Evolutionary conservation across 2,797 vertebrate genomes (phyloP), one percentile per base, ranked within the genome.

Genomic region (Muscicapa comitata): DNA sequence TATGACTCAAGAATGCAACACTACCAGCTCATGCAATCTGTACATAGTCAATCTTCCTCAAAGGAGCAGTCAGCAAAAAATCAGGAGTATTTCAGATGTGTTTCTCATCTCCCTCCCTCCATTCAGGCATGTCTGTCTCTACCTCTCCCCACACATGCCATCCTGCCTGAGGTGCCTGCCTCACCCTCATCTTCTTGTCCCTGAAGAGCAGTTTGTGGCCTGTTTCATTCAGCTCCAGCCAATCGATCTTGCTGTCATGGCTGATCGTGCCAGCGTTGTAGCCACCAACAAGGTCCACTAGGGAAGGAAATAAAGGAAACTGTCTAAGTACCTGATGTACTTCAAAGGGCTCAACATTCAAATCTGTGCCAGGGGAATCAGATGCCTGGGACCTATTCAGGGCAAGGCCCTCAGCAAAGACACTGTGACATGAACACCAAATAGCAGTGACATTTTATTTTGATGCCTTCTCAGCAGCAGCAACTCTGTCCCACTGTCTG

Each of bases 161-260:
- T 29, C 50, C 28, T 61, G 20, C 43, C 62, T 15, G 4, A 54
- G 37, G 16, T 33, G 66, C 26, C 73, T 3, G 5, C 74, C 98
- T 99, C 96, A 99, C 99, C 98, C 98, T 98, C 96, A 99, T 98
- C 96, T 99, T 99, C 98, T 98, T 99, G 97, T 99, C 99, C 90
- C 99, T 98, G 98, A 99, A 99, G 94, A 99, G 99, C 92, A 99
- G 98, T 89, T 99, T 99, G 94, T 96, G 98, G 29, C 99, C 99
- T 4, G 99, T 99, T 91, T 99, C 99, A 33, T 99, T 99, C 95
- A 99, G 98, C 97, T 99, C 99, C 97, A 99, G 98, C 99, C 99
- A 99, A 94, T 99, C 99, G 13, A 99, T 98, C 95, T 98, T 99
- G 93, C 98, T 98, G 96, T 99, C 98, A 5, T 99, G 99, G 96